Base-by-base conservation (phyloP, 1,140 invertebrate genomes). In the Musca domestica region DNA sequence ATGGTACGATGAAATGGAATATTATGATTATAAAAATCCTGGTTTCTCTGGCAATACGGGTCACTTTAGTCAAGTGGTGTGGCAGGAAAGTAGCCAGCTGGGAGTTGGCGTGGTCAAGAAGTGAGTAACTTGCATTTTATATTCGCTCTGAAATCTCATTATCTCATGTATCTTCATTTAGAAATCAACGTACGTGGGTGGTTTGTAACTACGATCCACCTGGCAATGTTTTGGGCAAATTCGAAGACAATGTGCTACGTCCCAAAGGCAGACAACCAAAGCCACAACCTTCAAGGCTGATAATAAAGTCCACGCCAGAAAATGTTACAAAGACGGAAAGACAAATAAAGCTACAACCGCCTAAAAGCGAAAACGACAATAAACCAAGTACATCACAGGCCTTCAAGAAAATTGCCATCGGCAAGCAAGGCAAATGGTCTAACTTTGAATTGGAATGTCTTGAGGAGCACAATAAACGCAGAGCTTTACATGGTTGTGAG, bases 51-150 rank as follows among this genome's bases (percentile, higher is more conserved):
- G 90, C 14, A 88, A 88, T 71, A 78, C 75, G 83, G 86, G 89
- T 73, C 88, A 90, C 70, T 90, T 90, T 70, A 87, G 87, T 0
- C 88, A 90, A 82, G 83, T 90, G 5, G 83, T 92, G 2, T 93
- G 92, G 92, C 88, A 87, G 71, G 84, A 80, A 2, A 87, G 84
- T 1, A 85, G 80, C 67, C 85, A 91, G 72, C 78, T 93, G 71
- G 92, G 91, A 0, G 87, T 92, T 14, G 91, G 89, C 7, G 83
- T 61, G 27, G 88, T 91, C 0, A 87, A 85, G 67, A 87, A 56
- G 69, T 72, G 34, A 66, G 34, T 66, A n/a, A 22, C 19, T 14
- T n/a, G 64, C 27, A n/a, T 52, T 66, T 47, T 19, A 63, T 9
- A 17, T 51, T 25, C 5, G 12, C 1, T 23, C 47, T 5, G 20